Base-by-base conservation (phyloP, 2,888 invertebrate genomes). In the Eupithecia inturbata region DNA sequence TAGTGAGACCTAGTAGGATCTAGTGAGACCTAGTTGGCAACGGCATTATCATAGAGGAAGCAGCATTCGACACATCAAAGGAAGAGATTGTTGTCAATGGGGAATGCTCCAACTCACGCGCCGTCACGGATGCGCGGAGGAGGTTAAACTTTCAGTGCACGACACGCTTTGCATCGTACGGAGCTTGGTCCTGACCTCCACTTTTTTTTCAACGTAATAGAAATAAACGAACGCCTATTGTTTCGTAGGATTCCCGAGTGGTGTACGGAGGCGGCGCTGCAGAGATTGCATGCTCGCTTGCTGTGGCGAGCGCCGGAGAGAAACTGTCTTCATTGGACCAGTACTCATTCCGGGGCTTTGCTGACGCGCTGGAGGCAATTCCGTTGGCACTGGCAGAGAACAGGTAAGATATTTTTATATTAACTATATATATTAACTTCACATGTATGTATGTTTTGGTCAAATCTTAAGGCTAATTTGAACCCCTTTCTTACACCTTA, bases 181-280 rank as follows among this genome's bases (percentile, higher is more conserved):
- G 78, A 95, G 95, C 53, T 87, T 96, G 28, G 95, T 96, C 86
- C 98, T n/a, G n/a, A n/a, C n/a, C n/a, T n/a, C n/a, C n/a, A n/a
- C n/a, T n/a, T n/a, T n/a, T 33, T 33, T 33, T 33, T 9, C 36
- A 36, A 9, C 36, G 9, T 36, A 36, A 36, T 39, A 9, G 9
- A 9, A 36, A 36, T 39, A 9, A 39, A 36, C 9, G 12, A 36
- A 39, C 39, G 4, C 14, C 7, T 63, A 9, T 33, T 63, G 28
- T 33, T 28, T 33, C 19, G 9, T 19, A 96, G 95, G 97, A 97
- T 84, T 96, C 96, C 0, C 95, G 96, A 78, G 97, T 99, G 79
- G 98, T 99, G 19, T 99, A 99, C 93, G 99, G 99, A 60, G 99
- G 99, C 64, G 99, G 99, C 26, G 98, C 99, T 1, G 96, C 99